Conservation (phyloP, 92 coral and sea anemone species). For the Paramuricea clavata region DNA sequence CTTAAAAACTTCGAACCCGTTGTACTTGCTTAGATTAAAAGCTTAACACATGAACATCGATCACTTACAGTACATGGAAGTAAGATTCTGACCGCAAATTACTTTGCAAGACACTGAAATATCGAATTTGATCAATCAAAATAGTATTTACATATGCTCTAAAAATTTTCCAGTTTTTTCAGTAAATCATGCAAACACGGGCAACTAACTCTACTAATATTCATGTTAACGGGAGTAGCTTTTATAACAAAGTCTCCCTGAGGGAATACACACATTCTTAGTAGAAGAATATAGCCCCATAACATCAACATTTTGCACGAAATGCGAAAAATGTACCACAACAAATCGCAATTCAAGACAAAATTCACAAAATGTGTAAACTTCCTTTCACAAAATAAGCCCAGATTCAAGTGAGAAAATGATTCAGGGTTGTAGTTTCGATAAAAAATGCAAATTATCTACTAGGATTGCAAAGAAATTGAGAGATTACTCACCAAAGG, state of each 20-base stretch:
- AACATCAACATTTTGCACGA: constrained; percentile 9
- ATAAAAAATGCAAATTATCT: constrained; percentile 8
- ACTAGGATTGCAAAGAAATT: constrained; percentile 6
- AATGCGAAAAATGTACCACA: constrained; percentile 15
- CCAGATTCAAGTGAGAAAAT: neutral
- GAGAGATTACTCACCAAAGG: constrained; percentile 47
- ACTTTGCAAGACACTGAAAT: constrained; percentile 2
- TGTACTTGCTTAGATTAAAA: neutral
- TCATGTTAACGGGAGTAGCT: neutral
- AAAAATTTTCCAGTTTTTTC: neutral
- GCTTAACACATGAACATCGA: neutral
- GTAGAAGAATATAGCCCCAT: neutral
- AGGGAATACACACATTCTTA: neutral
- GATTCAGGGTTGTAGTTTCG: neutral
- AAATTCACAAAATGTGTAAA: neutral
- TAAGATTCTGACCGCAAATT: neutral
- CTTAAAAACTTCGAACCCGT: neutral
- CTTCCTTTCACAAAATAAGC: neutral
- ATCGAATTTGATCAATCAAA: neutral
- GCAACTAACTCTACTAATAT: neutral
- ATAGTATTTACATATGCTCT: neutral
- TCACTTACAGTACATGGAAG: neutral
- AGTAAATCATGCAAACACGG: neutral
- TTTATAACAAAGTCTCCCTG: neutral
- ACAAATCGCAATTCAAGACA: neutral